Conservation (phyloP, 2,113 vertebrate genomes). For the Hippotragus niger region DNA sequence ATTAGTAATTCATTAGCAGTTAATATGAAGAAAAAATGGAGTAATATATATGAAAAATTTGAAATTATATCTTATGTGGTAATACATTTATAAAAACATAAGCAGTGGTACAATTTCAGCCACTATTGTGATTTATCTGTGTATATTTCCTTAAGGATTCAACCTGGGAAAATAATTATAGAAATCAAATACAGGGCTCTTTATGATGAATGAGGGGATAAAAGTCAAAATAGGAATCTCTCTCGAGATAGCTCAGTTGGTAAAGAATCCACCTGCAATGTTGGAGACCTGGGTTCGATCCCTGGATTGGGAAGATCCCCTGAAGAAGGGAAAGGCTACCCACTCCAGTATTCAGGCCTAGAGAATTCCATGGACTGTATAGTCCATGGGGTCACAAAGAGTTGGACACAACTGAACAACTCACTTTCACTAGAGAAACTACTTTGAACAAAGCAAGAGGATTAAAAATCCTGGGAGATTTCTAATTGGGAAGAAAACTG, state of each 20-base stretch:
- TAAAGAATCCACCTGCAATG: background rate
- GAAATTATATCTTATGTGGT: background rate
- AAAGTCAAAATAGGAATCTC: background rate
- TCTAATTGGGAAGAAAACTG: background rate
- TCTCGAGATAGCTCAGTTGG: background rate
- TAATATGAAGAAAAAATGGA: background rate
- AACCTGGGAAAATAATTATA: background rate
- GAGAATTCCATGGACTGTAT: background rate
- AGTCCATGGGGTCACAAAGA: background rate
- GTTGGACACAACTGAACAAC: fast-evolving
- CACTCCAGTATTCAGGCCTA: background rate
- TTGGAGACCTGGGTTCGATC: background rate
- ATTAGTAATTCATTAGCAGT: background rate
- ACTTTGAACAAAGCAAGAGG: background rate
- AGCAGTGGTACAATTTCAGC: background rate
- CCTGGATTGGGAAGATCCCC: background rate
- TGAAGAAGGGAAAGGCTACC: background rate
- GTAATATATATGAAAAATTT: background rate
- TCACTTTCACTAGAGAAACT: background rate
- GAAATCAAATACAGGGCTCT: background rate
- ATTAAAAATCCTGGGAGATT: background rate
- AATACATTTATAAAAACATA: background rate
- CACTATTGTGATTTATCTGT: background rate
- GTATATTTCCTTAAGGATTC: background rate
- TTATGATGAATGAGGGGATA: background rate